These are phyloP conservation scores for Dipodomys stephensi DNA, from an alignment of 2,113 vertebrate genomes.

Conservation along the genomic window DNA sequence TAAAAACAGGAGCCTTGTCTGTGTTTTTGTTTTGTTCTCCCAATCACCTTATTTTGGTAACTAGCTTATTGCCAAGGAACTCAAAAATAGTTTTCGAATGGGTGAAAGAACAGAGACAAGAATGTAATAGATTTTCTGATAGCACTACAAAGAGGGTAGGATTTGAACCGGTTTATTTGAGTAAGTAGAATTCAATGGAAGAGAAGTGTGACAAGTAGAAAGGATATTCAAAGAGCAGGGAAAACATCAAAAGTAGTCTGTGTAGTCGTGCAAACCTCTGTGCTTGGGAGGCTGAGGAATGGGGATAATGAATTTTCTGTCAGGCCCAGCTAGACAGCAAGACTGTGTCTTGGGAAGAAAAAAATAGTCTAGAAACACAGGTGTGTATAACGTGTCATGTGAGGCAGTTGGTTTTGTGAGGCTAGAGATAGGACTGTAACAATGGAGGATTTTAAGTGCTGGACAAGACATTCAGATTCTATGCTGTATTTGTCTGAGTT, in stretches of 20 bases:
- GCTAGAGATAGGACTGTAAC: not conserved
- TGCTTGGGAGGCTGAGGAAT: too few relatives aligned
- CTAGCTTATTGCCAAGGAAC: slow-evolving; percentile 31
- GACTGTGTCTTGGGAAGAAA: too few relatives aligned
- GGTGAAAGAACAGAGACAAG: slow-evolving; percentile 1
- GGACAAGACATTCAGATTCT: not conserved
- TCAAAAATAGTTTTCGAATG: slow-evolving; percentile 29
- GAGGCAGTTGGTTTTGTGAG: not conserved
- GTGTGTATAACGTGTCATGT: not conserved
- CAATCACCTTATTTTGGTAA: not conserved
- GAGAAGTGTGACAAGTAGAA: not conserved
- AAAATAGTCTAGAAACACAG: not conserved
- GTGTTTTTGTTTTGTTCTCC: not conserved
- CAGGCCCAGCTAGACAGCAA: too few relatives aligned
- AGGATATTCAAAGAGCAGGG: not conserved
- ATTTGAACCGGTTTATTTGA: not conserved
- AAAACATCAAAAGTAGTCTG: not conserved
- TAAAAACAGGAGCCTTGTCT: not conserved
- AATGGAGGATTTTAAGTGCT: not conserved
- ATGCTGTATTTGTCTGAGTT: not conserved
- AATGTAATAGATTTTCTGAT: not conserved
- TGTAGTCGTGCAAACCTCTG: not conserved
- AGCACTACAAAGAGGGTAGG: not conserved
- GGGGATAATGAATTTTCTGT: too few relatives aligned
- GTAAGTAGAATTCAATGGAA: slow-evolving; percentile 32